phyloP scores from a whole-genome alignment of 2,797 vertebrate species.

The Rhodeus uyekii region DNA sequence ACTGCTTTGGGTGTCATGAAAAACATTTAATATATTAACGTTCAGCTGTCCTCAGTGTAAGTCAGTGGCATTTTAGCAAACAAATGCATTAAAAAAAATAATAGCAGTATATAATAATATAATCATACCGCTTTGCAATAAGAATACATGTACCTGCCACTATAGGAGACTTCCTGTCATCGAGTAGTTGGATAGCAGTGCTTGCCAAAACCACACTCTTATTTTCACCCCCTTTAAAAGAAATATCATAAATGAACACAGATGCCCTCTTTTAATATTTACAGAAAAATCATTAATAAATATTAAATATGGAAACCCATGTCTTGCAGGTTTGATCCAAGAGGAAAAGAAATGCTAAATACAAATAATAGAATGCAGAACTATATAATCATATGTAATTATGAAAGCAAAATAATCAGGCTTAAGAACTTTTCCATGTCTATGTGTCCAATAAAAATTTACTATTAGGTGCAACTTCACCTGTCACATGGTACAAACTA shows the following conservation, averaged over 20 bases:
- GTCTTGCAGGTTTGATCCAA: neutral
- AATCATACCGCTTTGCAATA: neutral
- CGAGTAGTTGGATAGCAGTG: constrained; percentile 93
- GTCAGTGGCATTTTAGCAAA: neutral
- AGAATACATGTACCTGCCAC: constrained; percentile 85
- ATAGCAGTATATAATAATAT: neutral
- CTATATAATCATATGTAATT: neutral
- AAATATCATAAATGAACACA: constrained; percentile 36
- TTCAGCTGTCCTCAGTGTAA: neutral
- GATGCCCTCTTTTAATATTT: neutral
- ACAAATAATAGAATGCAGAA: neutral
- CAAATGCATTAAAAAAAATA: constrained; percentile 8
- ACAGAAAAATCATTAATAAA: neutral
- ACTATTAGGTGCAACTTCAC: neutral
- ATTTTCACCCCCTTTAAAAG: constrained; percentile 82
- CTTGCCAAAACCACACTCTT: constrained; percentile 97
- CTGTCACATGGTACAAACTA: neutral
- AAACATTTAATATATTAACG: neutral
- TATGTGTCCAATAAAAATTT: neutral
- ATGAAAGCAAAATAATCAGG: neutral
- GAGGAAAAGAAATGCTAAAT: neutral
- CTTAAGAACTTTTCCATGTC: neutral
- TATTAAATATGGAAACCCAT: neutral
- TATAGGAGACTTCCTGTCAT: constrained; percentile 95
- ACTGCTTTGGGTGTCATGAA: constrained; percentile 80